Conservation (phyloP, 2,888 invertebrate species). For the Axea sp. region DNA sequence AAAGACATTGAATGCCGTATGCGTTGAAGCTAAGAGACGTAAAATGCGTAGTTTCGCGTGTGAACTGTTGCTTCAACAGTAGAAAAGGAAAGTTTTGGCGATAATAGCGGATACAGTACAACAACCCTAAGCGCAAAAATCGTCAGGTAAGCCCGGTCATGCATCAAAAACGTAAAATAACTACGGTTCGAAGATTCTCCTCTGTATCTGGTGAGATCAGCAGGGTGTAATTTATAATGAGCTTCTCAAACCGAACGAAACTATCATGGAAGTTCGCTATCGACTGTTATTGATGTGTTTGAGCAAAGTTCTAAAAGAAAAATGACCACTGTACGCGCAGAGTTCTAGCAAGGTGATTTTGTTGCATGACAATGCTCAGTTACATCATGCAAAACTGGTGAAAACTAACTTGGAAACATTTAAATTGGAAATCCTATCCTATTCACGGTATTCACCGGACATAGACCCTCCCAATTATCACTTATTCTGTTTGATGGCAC, state of each 20-base stretch:
- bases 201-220: constrained; percentile 63
- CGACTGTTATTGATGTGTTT: constrained; percentile 4
- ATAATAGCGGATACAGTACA: no score
- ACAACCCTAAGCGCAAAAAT: no score
- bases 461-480: constrained; percentile 54
- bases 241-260: constrained; percentile 53
- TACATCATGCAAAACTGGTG: constrained; percentile 9
- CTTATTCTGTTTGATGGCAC: constrained; percentile 60
- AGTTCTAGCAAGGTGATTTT: constrained; percentile 65
- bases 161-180: constrained; percentile 53
- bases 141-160: constrained; percentile 61
- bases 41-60: constrained; percentile 25
- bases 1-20: constrained; percentile 2
- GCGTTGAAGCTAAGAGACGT: constrained; percentile 21
- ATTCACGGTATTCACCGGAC: constrained; percentile 24
- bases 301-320: no score
- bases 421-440: neutral
- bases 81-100: constrained; percentile 46
- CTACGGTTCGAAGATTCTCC: constrained; percentile 58
- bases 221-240: constrained; percentile 58
- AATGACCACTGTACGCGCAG: neutral
- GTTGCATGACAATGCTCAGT: constrained; percentile 56
- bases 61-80: neutral
- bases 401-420: neutral
- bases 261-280: constrained; percentile 57